phyloP scores from a whole-genome alignment of 2,888 invertebrate species.

The Emmelina monodactyla region DNA sequence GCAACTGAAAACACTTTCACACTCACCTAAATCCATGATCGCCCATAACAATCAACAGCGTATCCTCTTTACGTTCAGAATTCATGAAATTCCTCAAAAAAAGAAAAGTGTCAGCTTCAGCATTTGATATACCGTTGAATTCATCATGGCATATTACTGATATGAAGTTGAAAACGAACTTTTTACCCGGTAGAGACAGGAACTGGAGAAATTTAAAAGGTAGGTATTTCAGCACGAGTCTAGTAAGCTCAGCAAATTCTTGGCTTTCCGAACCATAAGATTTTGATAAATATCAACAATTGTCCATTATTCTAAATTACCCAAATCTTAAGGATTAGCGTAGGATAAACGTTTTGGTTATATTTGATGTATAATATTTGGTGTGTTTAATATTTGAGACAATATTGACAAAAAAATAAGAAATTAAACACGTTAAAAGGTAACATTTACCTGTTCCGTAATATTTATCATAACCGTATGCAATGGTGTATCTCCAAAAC shows the following conservation, averaged over 20 bases:
- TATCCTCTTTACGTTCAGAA: conserved; percentile 73
- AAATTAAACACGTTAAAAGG: too few species aligned
- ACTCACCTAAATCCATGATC: conserved; percentile 84
- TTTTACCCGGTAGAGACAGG: conserved; percentile 37
- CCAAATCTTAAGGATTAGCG: too few species aligned
- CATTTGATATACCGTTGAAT: conserved; percentile 76
- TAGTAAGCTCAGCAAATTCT: too few species aligned
- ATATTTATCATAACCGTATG: not conserved
- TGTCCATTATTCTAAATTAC: too few species aligned
- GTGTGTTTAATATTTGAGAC: too few species aligned
- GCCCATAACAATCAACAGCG: conserved; percentile 85
- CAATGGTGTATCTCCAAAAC: not conserved
- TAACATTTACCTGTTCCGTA: not conserved
- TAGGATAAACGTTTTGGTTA: too few species aligned
- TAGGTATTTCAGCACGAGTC: too few species aligned
- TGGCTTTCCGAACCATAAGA: too few species aligned
- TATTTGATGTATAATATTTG: too few species aligned
- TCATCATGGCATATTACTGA: conserved; percentile 86
- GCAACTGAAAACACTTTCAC: not conserved
- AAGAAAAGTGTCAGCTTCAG: conserved; percentile 73
- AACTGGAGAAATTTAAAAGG: too few species aligned
- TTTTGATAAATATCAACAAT: too few species aligned
- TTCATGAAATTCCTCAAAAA: conserved; percentile 69
- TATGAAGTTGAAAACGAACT: conserved; percentile 86
- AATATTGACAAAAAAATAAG: too few species aligned